phyloP scores from a whole-genome alignment of 2,888 invertebrate genomes.

The Acanthosepion lycidas region DNA sequence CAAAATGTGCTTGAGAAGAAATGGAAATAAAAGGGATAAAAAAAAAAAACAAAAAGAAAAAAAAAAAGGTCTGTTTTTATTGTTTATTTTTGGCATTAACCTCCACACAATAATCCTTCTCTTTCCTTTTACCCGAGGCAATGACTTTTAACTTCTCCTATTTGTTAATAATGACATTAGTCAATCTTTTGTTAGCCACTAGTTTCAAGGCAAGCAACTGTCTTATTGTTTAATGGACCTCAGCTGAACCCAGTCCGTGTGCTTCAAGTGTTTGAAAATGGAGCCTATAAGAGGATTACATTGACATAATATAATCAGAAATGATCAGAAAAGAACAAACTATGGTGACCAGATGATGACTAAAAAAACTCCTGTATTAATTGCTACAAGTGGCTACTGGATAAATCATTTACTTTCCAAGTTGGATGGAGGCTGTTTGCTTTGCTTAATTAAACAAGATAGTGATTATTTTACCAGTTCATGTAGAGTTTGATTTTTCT shows the following conservation, averaged over 20 bases:
- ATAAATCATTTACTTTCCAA: background rate
- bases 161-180: background rate
- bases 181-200: constrained; percentile 11
- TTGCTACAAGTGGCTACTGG: background rate
- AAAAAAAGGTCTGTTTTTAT: background rate
- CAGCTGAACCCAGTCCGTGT: background rate
- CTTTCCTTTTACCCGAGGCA: background rate
- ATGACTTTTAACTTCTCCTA: background rate
- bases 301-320: background rate
- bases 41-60: background rate
- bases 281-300: background rate
- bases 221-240: constrained; percentile 33
- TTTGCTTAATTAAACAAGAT: background rate
- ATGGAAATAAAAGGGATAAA: too few relatives aligned
- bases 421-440: background rate
- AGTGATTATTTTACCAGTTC: background rate
- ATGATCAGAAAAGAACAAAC: background rate
- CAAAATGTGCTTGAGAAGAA: background rate
- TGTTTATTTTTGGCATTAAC: background rate
- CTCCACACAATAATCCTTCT: background rate
- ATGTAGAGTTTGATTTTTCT: background rate
- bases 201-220: background rate
- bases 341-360: background rate
- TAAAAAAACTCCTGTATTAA: background rate
- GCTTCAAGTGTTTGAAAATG: constrained; percentile 6